phyloP scores from a whole-genome alignment of 2,888 invertebrate genomes.

The Polymixis flavicincta region DNA sequence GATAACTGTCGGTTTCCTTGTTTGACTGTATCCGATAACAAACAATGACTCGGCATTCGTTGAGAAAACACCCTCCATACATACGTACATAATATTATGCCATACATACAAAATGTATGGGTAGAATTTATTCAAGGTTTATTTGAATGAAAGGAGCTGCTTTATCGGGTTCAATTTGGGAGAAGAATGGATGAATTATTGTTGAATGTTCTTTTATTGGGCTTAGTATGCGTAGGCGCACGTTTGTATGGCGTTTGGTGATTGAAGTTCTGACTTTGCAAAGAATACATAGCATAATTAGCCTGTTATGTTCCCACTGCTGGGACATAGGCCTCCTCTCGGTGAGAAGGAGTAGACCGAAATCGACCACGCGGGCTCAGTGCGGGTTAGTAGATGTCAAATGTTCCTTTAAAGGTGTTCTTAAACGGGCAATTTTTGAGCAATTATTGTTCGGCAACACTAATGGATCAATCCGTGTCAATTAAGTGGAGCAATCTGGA shows the following conservation, averaged over 20 bases:
- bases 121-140: conserved; percentile 6
- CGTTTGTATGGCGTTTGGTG: neutral
- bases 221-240: neutral
- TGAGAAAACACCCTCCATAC: conserved; percentile 59
- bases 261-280: neutral
- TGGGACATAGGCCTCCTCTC: too few relatives aligned
- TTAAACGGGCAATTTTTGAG: too few relatives aligned
- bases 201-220: conserved; percentile 34
- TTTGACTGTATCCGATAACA: conserved; percentile 74
- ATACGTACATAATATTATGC: conserved; percentile 27
- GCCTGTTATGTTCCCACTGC: too few relatives aligned
- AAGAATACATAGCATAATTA: neutral
- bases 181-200: neutral
- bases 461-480: too few relatives aligned
- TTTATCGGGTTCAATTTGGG: conserved; percentile 7
- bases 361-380: too few relatives aligned
- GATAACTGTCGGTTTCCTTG: conserved; percentile 71
- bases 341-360: too few relatives aligned
- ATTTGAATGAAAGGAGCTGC: conserved; percentile 7
- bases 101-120: conserved; percentile 16
- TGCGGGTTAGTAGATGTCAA: too few relatives aligned
- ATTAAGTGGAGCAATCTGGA: too few relatives aligned
- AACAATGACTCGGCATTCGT: conserved; percentile 59
- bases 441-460: too few relatives aligned
- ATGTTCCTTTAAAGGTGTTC: neutral